Base-by-base conservation (phyloP, 1,140 invertebrate genomes). In the Steinernema khuongi region DNA sequence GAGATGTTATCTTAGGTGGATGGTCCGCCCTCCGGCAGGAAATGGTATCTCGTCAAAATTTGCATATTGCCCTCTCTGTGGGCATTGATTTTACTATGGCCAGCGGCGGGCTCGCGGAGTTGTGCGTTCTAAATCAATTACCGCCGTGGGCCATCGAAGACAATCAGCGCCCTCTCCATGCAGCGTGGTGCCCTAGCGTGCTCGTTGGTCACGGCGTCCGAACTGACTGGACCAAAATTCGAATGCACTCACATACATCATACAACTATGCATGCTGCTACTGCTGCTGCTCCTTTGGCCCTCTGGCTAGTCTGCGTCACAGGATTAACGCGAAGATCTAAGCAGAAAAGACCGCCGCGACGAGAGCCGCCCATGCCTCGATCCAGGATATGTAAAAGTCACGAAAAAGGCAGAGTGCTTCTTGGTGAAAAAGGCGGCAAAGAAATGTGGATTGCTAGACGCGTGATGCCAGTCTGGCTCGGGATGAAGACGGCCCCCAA, bases 271-370 rank as follows among this genome's bases (percentile, higher is more conserved):
- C 50, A 60, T 60, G 50, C 26, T 60, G 50, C 14, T 60, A n/a
- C n/a, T n/a, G n/a, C n/a, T n/a, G n/a, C n/a, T n/a, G n/a, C n/a
- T n/a, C n/a, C n/a, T n/a, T 14, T 60, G 50, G 50, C 50, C 50
- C 50, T 60, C 50, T 60, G 50, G 19, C 50, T 14, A 4, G 50
- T 26, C 50, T 60, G 50, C 50, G 50, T 22, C 50, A 60, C 22
- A 60, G 50, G 50, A 60, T 60, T 60, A 60, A 60, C 50, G 50
- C 50, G 50, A 60, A 60, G 50, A 60, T 60, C 50, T 60, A 60
- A 60, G 50, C 11, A 11, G 50, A 14, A 60, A 60, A 41, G 19
- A 26, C 50, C n/a, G n/a, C n/a, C n/a, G n/a, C n/a, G n/a, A 22
- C 50, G 50, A 26, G 22, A 7, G 50, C 4, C 11, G 50, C 11